These are phyloP conservation scores for Laspeyria flexula DNA, from an alignment of 2,888 invertebrate genomes.

Conservation along the genomic window DNA sequence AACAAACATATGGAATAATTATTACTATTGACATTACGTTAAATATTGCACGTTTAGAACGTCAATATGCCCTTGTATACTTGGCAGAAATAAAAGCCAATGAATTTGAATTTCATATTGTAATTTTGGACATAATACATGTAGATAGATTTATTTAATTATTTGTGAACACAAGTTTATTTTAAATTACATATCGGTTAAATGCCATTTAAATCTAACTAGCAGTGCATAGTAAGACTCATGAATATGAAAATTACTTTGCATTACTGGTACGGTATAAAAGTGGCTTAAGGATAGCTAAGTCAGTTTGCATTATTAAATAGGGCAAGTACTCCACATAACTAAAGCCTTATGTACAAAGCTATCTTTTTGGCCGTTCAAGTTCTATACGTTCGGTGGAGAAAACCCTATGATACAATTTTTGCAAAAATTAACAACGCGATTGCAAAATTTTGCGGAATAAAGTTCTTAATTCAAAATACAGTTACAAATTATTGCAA, in stretches of 20 bases:
- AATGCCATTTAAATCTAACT: background rate
- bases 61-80: slow-evolving; percentile 37
- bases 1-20: slow-evolving; percentile 33
- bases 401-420: slow-evolving; percentile 55
- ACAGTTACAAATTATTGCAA: slow-evolving; percentile 15
- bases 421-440: slow-evolving; percentile 42
- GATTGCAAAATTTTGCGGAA: slow-evolving; percentile 10
- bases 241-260: background rate
- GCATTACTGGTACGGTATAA: background rate
- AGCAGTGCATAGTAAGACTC: background rate
- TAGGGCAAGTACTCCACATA: slow-evolving; percentile 48
- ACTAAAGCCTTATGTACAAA: slow-evolving; percentile 74
- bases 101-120: slow-evolving; percentile 4
- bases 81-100: slow-evolving; percentile 13
- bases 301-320: slow-evolving; percentile 47
- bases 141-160: slow-evolving; percentile 10
- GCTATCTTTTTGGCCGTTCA: slow-evolving; percentile 78
- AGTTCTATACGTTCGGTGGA: slow-evolving; percentile 76
- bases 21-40: slow-evolving; percentile 23
- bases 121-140: slow-evolving; percentile 3
- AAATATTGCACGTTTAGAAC: slow-evolving; percentile 18
- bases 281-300: slow-evolving; percentile 19
- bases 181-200: background rate
- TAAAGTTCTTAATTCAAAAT: slow-evolving; percentile 4
- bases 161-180: slow-evolving; percentile 27